Conservation (phyloP, 1,140 invertebrate genomes). For the Arion vulgaris region DNA sequence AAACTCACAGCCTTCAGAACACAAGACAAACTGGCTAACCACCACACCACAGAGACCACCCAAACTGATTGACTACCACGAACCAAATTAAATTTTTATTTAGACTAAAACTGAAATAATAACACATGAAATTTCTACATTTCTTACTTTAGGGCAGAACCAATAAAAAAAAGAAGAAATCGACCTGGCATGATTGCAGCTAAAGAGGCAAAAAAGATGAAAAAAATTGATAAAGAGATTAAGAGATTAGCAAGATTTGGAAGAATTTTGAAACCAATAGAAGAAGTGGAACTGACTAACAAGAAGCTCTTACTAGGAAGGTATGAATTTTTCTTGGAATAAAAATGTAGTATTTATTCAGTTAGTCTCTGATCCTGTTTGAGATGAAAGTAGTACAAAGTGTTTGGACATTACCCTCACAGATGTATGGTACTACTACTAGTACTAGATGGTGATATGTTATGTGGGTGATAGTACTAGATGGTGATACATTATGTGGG, state of each 20-base stretch:
- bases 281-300: constrained; percentile 19
- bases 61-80: neutral
- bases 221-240: constrained; percentile 36
- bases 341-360: too few species aligned
- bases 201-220: constrained; percentile 17
- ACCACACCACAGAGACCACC: too few species aligned
- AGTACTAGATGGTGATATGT: too few species aligned
- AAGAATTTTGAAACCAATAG: constrained; percentile 29
- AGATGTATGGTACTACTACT: too few species aligned
- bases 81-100: neutral
- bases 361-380: too few species aligned
- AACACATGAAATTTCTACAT: neutral
- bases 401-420: too few species aligned
- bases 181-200: constrained; percentile 17
- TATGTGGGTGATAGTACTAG: too few species aligned
- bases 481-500: too few species aligned
- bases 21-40: too few species aligned
- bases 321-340: neutral
- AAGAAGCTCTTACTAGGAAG: neutral
- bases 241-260: constrained; percentile 33
- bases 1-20: too few species aligned
- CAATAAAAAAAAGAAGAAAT: constrained; percentile 29
- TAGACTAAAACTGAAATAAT: neutral
- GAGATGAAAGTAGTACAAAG: too few species aligned
- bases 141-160: constrained; percentile 22